A percentile compares a stretch with the other conserved stretches of the same genome.
phyloP scores from a whole-genome alignment of 2,797 vertebrate species.

The Orestias chungarensis region DNA sequence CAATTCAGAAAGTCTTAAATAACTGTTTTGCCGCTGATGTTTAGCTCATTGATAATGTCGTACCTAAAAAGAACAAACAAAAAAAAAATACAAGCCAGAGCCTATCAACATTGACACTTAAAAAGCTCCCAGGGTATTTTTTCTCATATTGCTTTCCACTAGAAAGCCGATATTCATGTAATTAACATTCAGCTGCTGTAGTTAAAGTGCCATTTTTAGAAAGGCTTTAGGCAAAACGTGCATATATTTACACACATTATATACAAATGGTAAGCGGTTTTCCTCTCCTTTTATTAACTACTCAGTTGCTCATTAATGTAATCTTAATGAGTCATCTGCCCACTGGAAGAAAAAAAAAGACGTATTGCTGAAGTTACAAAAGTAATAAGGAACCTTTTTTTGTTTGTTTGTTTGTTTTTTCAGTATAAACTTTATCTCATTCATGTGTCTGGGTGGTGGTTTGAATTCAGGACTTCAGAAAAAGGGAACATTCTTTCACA shows the following conservation, averaged over 20 bases:
- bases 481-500: neutral
- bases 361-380: neutral
- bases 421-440: neutral
- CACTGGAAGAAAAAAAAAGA: neutral
- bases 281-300: conserved; percentile 11
- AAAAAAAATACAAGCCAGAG: neutral
- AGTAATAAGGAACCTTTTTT: neutral
- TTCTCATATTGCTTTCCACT: neutral
- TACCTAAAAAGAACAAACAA: no score
- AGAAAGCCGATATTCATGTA: neutral
- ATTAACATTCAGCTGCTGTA: neutral
- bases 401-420: neutral
- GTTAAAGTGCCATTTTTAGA: conserved; percentile 8
- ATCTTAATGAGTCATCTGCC: conserved; percentile 38
- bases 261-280: neutral
- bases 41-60: neutral
- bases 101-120: neutral
- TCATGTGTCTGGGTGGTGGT: neutral
- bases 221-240: neutral
- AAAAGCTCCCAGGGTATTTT: neutral
- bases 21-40: neutral
- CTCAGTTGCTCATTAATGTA: conserved; percentile 41
- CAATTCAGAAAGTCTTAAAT: neutral
- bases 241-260: conserved; percentile 24
- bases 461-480: neutral